Base-by-base conservation (phyloP, 2,888 invertebrate species). In the Amphipyra tragopoginis region DNA sequence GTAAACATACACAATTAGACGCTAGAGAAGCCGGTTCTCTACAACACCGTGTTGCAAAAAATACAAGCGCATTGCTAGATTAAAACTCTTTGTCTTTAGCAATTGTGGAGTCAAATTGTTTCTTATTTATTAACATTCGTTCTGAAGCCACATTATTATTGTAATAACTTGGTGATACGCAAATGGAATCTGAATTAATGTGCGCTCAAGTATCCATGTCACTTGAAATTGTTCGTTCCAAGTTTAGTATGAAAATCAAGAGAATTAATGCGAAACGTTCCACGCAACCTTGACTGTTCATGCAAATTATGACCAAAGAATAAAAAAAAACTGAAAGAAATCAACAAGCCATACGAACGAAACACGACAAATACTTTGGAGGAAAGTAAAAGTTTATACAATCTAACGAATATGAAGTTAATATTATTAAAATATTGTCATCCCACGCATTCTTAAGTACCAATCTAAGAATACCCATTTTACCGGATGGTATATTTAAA, bases 271-370 rank as follows among this genome's bases (percentile, higher is more conserved):
- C 42, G 51, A 60, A 71, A 54, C 15, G 50, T 54, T 50, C 51
- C 48, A 61, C 47, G 47, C 56, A 64, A 65, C 62, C 65, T 74
- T 77, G 64, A 68, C 34, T 51, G 42, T 54, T 57, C 47, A 66
- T 61, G 44, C 53, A 75, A 65, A 67, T 58, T 55, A 56, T n/a
- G n/a, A n/a, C n/a, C 5, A 43, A 43, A 43, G 10, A 59, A 56
- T 57, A 52, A 34, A 7, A 69, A 34, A 0, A 45, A 47, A 57
- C 44, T 26, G 15, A 56, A 55, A 10, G n/a, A 39, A 56, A 48
- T 55, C 29, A 61, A 40, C 13, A 47, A 61, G 29, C 21, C 9
- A 40, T 29, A 53, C 44, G 44, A 57, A 44, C 13, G 7, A 44
- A 40, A 42, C 34, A 49, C 14, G 39, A 58, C 36, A 43, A 59